Evolutionary conservation across 2,888 invertebrate species (phyloP).

Genomic region (Orthonevra nobilis): DNA sequence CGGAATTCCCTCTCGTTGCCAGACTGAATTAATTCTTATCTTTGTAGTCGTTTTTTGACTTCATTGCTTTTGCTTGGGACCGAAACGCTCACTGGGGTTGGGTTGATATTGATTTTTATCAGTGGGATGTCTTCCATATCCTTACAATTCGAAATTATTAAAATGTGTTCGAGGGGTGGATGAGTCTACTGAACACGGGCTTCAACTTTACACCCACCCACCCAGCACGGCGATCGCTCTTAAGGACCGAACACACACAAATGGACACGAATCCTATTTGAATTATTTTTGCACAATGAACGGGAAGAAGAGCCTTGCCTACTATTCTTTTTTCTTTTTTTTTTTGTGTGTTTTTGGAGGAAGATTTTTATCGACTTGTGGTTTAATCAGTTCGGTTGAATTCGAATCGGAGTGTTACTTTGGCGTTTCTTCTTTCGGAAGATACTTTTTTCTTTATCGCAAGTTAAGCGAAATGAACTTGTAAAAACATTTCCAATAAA

Average conservation of each 20-base stretch:
- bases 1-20: conserved; percentile 54
- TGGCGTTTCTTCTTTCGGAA: background rate
- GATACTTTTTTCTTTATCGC: background rate
- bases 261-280: conserved; percentile 66
- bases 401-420: conserved; percentile 35
- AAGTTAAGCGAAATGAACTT: background rate
- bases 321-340: background rate
- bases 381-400: conserved; percentile 40
- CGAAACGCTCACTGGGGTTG: no score
- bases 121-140: conserved; percentile 42
- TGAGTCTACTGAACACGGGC: conserved; percentile 14
- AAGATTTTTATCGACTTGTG: conserved; percentile 62
- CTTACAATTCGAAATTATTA: conserved; percentile 65
- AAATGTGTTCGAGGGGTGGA: conserved; percentile 36
- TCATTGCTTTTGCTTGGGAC: conserved; percentile 31
- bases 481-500: conserved; percentile 2
- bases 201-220: no score
- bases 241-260: conserved; percentile 57
- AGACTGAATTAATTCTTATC: conserved; percentile 69
- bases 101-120: conserved; percentile 63
- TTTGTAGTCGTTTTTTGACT: conserved; percentile 46
- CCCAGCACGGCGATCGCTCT: conserved; percentile 52
- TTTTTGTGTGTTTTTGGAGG: conserved; percentile 47
- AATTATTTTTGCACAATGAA: conserved; percentile 53
- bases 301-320: background rate